Percentiles rank a stretch among this genome's conserved stretches.
Evolutionary conservation across 2,797 vertebrate genomes (phyloP).

Genomic region (Salmo trutta): DNA sequence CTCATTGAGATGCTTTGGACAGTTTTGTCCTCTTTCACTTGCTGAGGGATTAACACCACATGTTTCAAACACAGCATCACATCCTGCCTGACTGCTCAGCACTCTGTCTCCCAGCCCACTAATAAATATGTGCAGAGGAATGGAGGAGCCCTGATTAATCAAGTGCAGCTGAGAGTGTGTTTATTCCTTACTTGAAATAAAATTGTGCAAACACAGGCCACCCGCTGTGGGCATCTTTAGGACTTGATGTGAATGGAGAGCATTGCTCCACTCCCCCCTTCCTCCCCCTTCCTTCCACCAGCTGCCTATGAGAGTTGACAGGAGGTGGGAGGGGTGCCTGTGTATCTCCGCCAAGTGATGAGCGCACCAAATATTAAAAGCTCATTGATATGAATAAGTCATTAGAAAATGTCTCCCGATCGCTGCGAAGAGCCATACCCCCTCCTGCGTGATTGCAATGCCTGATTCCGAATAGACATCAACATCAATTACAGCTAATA

Average conservation of each 20-base stretch:
- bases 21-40: conserved; percentile 3
- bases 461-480: conserved; percentile 43
- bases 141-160: conserved; percentile 53
- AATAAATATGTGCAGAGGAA: not conserved
- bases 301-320: conserved; percentile 26
- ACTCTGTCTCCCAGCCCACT: conserved; percentile 16
- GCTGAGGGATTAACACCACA: conserved; percentile 29
- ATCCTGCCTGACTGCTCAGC: not conserved
- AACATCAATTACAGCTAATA: conserved; percentile 39
- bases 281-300: conserved; percentile 2
- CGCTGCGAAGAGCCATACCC: conserved; percentile 24
- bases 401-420: conserved; percentile 37
- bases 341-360: conserved; percentile 25
- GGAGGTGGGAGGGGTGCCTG: conserved; percentile 6
- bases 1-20: conserved; percentile 43
- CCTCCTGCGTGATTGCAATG: conserved; percentile 46
- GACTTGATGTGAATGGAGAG: conserved; percentile 35
- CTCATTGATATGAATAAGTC: conserved; percentile 52
- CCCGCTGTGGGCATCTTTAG: conserved; percentile 45
- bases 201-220: conserved; percentile 55
- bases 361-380: conserved; percentile 40
- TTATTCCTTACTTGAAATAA: conserved; percentile 50
- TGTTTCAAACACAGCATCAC: conserved; percentile 24
- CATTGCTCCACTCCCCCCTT: not conserved
- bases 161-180: conserved; percentile 37